Evolutionary conservation across 2,797 vertebrate genomes (phyloP).

Genomic region (Melanotaenia pygmaea): DNA sequence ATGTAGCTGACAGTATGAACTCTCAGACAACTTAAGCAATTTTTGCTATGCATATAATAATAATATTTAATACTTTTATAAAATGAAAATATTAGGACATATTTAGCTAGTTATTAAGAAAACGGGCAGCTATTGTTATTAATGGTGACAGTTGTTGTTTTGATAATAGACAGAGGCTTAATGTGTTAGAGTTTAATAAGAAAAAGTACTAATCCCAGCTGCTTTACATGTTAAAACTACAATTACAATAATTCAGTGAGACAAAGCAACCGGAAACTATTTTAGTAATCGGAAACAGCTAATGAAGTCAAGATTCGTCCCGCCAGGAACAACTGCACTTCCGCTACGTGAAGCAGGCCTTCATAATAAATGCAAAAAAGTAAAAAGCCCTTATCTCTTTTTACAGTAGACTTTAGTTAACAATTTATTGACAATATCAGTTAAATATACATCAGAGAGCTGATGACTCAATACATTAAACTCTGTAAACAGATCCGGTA

Average conservation of each 20-base stretch:
- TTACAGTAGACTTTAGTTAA: not conserved
- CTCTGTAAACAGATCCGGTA: too few relatives aligned
- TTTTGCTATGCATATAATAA: not conserved
- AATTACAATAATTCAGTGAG: constrained; percentile 40
- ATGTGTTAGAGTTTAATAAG: too few relatives aligned
- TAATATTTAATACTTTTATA: not conserved
- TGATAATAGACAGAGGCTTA: too few relatives aligned
- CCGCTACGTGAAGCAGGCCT: constrained; percentile 10
- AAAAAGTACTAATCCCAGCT: too few relatives aligned
- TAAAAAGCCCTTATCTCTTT: not conserved
- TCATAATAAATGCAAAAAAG: constrained; percentile 50
- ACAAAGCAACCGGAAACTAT: constrained; percentile 50
- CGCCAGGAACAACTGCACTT: constrained; percentile 20
- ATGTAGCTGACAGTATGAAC: not conserved
- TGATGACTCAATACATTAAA: not conserved
- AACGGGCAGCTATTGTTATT: too few relatives aligned
- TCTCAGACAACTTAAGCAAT: not conserved
- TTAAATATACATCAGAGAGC: not conserved
- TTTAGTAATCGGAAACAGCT: constrained; percentile 74
- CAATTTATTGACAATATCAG: not conserved
- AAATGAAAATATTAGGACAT: not conserved
- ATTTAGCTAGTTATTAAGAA: too few relatives aligned
- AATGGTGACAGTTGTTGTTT: too few relatives aligned
- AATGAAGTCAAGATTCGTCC: constrained; percentile 42
- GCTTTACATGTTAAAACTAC: constrained; percentile 46